phyloP scores from a whole-genome alignment of 2,888 invertebrate genomes.

The Didymodactylos carnosus region DNA sequence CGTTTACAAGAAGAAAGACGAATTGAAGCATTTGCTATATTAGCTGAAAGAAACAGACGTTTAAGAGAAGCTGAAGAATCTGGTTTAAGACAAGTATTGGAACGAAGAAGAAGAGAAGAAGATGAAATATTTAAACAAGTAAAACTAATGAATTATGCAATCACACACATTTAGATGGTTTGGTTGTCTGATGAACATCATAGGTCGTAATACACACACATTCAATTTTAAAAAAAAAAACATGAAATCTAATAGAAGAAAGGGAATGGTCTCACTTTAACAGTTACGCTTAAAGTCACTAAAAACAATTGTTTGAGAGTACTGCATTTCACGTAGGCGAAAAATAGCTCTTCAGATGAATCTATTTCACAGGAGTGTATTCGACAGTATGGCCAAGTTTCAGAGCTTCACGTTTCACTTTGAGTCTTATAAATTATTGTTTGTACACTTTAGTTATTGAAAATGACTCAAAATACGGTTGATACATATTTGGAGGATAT shows the following conservation, averaged over 20 bases:
- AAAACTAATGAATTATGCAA: too few species aligned
- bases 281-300: not conserved
- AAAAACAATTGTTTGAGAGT: too few species aligned
- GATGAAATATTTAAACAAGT: slow-evolving; percentile 60
- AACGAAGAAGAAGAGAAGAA: slow-evolving; percentile 49
- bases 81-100: slow-evolving; percentile 55
- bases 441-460: not conserved
- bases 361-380: too few species aligned
- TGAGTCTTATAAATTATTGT: not conserved
- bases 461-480: slow-evolving; percentile 13
- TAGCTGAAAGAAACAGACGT: slow-evolving; percentile 55
- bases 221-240: too few species aligned
- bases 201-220: too few species aligned
- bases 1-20: slow-evolving; percentile 55
- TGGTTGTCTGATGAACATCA: too few species aligned
- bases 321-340: too few species aligned
- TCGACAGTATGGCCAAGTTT: too few species aligned
- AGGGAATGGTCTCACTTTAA: not conserved
- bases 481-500: slow-evolving; percentile 10
- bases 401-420: too few species aligned
- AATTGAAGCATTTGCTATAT: slow-evolving; percentile 54
- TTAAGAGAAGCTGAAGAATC: slow-evolving; percentile 60
- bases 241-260: not conserved
- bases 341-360: too few species aligned
- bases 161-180: too few species aligned